Base-by-base conservation (phyloP, 2,113 vertebrate species). In the Nibea albiflora region DNA sequence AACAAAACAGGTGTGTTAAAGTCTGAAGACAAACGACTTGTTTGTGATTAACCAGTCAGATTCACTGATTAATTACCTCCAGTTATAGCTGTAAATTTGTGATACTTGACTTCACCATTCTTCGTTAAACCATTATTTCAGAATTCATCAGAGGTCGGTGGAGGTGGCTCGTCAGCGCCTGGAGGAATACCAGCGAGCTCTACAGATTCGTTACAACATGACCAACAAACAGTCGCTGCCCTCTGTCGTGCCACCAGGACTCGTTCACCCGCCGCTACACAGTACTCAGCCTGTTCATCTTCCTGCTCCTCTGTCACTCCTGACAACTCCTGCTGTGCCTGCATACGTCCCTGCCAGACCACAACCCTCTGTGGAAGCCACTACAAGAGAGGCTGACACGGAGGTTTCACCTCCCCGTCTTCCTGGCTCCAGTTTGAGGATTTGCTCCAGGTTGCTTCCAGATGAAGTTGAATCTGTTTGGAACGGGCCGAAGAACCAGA, bases 161-260 rank as follows among this genome's bases (percentile, higher is more conserved):
- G 95, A 96, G 76, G 95, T 94, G 79, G 96, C 96, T 78, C 93
- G 93, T 8, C 95, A 89, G 42, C 93, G 24, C 26, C 93, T 99
- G 31, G 93, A 96, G 17, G 95, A 98, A 20, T 98, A 98, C 92
- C 96, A 98, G 90, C 84, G 86, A 35, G 80, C 93, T 28, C 67
- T 99, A 76, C 95, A 86, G 66, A 84, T 91, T 46, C 95, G 91
- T 56, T 92, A 94, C 74, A 88, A 83, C 64, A 3, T 77, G 84
- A 80, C 86, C 70, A 50, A 76, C 15, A 17, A 35, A 0, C 63
- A 80, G 5, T 5, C 53, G 4, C 72, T 15, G 22, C 5, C 89
- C 16, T 11, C 72, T 20, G 8, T 76, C 19, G 26, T 49, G 7
- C 82, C 73, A 58, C 64, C 50, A 20, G 54, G 52, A 57, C 4